phyloP scores from a whole-genome alignment of 2,888 invertebrate genomes.

The Lasioglossum morio region DNA sequence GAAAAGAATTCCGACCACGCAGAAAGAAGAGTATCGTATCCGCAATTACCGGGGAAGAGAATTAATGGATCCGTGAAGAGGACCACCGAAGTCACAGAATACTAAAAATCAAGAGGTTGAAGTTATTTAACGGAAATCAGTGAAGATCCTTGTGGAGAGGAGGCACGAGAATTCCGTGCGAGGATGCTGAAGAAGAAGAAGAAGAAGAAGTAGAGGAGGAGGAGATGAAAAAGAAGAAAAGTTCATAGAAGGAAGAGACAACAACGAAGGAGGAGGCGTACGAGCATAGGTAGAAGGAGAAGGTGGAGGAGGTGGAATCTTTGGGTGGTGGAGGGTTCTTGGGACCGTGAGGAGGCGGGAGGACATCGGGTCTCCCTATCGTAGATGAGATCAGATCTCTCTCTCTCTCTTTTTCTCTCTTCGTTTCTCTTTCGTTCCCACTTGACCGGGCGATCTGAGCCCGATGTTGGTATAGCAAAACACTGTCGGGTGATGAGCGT shows the following conservation, averaged over 20 bases:
- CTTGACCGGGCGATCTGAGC: slow-evolving; percentile 49
- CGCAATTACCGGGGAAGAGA: background rate
- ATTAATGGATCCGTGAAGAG: background rate
- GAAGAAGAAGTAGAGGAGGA: background rate
- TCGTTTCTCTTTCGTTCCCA: slow-evolving; percentile 48
- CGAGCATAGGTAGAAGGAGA: slow-evolving; percentile 46
- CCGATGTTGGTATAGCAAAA: slow-evolving; percentile 84
- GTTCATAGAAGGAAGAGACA: slow-evolving; percentile 28
- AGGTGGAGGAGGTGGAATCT: slow-evolving; percentile 68
- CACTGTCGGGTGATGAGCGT: slow-evolving; percentile 84
- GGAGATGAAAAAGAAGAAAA: slow-evolving; percentile 40
- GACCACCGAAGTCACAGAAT: background rate
- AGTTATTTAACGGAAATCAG: background rate
- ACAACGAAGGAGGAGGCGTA: slow-evolving; percentile 50
- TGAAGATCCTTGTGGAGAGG: background rate
- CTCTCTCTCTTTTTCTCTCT: slow-evolving; percentile 41
- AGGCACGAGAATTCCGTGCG: background rate
- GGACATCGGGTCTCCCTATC: slow-evolving; percentile 77
- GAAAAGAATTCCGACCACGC: background rate
- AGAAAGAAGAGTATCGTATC: background rate
- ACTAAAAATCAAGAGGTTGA: background rate
- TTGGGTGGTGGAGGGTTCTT: slow-evolving; percentile 60
- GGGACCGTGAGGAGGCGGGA: slow-evolving; percentile 69
- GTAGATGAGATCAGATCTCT: slow-evolving; percentile 81
- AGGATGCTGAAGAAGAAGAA: background rate